These are phyloP conservation scores for Brienomyrus brachyistius DNA, from an alignment of 2,113 vertebrate genomes.

Conservation along the genomic window DNA sequence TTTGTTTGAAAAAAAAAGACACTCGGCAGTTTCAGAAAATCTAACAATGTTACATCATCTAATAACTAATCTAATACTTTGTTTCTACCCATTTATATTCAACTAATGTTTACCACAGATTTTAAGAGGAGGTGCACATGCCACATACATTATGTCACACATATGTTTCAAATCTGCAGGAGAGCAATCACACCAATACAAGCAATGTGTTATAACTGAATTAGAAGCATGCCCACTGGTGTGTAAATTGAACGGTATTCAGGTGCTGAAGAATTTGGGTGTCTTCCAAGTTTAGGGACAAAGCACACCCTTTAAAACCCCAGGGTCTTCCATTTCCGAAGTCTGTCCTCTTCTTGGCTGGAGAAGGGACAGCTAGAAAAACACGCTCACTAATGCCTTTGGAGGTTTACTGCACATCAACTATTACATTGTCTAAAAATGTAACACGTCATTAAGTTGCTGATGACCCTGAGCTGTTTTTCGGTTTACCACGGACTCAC, in stretches of 20 bases:
- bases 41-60: not conserved
- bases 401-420: not conserved
- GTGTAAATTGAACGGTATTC: conserved; percentile 1
- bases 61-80: not conserved
- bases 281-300: conserved; percentile 3
- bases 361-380: not conserved
- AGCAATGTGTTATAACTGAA: conserved; percentile 3
- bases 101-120: not conserved
- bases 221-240: conserved; percentile 3
- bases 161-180: not conserved
- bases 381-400: not conserved
- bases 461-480: not conserved
- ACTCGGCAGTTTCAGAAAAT: not conserved
- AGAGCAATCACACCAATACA: conserved; percentile 1
- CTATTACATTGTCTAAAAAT: not conserved
- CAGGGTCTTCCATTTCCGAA: not conserved
- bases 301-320: not conserved
- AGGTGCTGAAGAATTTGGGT: conserved; percentile 7
- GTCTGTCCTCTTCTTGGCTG: not conserved
- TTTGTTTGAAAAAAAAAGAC: not conserved
- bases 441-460: not conserved
- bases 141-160: not conserved
- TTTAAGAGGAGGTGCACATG: not conserved
- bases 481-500: not conserved
- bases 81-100: not conserved